phyloP scores from a whole-genome alignment of 2,797 vertebrate genomes.

The Neosilurus mollespiculum region DNA sequence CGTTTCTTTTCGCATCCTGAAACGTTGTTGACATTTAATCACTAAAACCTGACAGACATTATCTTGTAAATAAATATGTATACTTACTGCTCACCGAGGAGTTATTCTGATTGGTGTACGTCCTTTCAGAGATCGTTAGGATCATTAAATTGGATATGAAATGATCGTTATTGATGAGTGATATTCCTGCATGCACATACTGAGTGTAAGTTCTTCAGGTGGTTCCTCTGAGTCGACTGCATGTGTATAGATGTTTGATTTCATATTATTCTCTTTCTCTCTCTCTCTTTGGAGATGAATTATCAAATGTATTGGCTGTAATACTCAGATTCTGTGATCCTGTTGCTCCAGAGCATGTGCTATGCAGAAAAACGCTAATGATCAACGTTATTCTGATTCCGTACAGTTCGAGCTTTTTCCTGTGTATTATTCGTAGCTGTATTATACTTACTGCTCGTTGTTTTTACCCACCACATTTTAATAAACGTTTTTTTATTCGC shows the following conservation, averaged over 20 bases:
- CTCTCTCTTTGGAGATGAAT: too few species aligned
- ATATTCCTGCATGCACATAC: not conserved
- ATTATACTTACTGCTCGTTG: not conserved
- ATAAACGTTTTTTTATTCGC: not conserved
- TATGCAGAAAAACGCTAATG: not conserved
- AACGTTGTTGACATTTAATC: not conserved
- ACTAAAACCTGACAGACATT: not conserved
- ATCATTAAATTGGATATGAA: not conserved
- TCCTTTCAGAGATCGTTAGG: not conserved
- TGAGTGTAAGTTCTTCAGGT: not conserved
- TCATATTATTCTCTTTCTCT: not conserved
- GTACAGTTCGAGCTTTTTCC: not conserved
- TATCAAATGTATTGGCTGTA: too few species aligned
- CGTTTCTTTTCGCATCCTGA: not conserved
- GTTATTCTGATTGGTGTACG: not conserved
- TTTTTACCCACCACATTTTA: not conserved
- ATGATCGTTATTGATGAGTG: not conserved
- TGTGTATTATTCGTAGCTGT: not conserved
- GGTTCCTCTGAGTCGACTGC: not conserved
- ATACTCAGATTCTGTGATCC: too few species aligned
- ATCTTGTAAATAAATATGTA: too few species aligned
- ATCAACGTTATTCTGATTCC: not conserved
- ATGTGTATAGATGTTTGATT: not conserved
- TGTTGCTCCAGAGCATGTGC: too few species aligned
- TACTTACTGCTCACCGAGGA: not conserved